Evolutionary conservation across 2,113 vertebrate genomes (phyloP).

Genomic region (Tetrao urogallus): DNA sequence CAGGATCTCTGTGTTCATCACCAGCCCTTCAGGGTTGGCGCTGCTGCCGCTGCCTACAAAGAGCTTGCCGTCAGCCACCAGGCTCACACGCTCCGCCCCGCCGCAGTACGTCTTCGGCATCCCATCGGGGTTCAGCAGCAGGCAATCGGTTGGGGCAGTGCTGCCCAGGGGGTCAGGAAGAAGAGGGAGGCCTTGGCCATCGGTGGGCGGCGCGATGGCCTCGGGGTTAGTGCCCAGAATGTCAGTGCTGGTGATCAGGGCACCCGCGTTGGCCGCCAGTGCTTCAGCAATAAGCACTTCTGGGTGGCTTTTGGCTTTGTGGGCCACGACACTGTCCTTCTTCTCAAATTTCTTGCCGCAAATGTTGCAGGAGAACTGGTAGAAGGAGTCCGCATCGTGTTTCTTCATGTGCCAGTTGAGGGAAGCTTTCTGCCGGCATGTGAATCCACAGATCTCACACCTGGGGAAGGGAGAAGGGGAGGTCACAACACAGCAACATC

Average conservation of each 20-base stretch:
- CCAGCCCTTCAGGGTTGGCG: conserved; percentile 76
- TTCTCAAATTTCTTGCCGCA: conserved; percentile 99
- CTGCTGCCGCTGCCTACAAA: conserved; percentile 76
- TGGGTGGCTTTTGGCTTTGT: conserved; percentile 97
- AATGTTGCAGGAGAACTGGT: conserved; percentile 98
- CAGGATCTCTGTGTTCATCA: conserved; percentile 84
- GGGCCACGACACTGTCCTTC: conserved; percentile 98
- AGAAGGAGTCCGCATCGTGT: conserved; percentile 95
- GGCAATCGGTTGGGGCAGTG: conserved; percentile 71
- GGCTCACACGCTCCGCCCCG: conserved; percentile 74
- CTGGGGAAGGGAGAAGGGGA: conserved; percentile 64
- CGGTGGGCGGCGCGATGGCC: conserved; percentile 77
- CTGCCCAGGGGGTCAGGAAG: conserved; percentile 79
- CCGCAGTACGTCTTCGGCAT: conserved; percentile 78
- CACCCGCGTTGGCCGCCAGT: conserved; percentile 92
- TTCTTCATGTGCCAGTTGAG: conserved; percentile 99
- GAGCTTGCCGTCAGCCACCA: conserved; percentile 80
- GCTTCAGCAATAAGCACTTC: conserved; percentile 98
- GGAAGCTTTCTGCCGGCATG: conserved; percentile 97
- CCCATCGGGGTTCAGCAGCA: conserved; percentile 76
- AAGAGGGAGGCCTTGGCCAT: conserved; percentile 79
- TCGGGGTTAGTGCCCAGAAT: conserved; percentile 81
- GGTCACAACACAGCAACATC: not conserved
- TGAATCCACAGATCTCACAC: conserved; percentile 98
- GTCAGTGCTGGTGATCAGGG: conserved; percentile 92